A percentile compares a stretch with the other conserved stretches of the same genome.
These are phyloP conservation scores for Hephaestus fuliginosus DNA, from an alignment of 2,797 vertebrate species.

Conservation along the genomic window DNA sequence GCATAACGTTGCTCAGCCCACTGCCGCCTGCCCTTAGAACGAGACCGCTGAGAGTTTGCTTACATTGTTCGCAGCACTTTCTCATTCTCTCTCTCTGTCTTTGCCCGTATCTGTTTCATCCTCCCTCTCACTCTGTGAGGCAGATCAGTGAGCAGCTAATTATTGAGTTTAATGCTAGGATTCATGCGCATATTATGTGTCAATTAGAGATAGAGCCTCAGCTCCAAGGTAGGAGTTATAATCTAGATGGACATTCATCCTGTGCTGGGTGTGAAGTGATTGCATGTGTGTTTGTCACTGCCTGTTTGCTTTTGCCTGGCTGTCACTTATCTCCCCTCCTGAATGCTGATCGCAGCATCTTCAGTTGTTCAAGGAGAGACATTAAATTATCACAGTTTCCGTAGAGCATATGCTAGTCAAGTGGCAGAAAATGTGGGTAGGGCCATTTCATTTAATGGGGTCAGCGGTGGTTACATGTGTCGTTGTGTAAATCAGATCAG, in stretches of 20 bases:
- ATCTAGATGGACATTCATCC: constrained; percentile 54
- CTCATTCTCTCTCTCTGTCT: constrained; percentile 28
- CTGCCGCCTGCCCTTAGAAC: constrained; percentile 47
- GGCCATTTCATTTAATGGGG: constrained; percentile 70
- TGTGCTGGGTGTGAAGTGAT: constrained; percentile 32
- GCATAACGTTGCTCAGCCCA: constrained; percentile 53
- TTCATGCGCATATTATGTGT: constrained; percentile 68
- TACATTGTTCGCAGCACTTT: constrained; percentile 58
- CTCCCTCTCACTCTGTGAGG: constrained; percentile 36
- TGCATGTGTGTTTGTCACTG: constrained; percentile 19
- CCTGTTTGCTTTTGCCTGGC: constrained; percentile 51
- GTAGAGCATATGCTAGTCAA: constrained; percentile 70
- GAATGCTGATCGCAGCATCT: constrained; percentile 68
- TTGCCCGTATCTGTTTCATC: constrained; percentile 29
- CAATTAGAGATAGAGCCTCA: constrained; percentile 63
- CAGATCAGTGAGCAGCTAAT: constrained; percentile 74
- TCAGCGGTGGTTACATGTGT: constrained; percentile 53
- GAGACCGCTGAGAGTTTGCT: constrained; percentile 56
- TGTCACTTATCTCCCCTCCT: constrained; percentile 52
- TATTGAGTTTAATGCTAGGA: constrained; percentile 78
- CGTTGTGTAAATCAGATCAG: constrained; percentile 48
- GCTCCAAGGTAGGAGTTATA: constrained; percentile 36
- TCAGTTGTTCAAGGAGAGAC: constrained; percentile 52
- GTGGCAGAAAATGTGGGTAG: constrained; percentile 69
- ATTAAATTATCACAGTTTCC: constrained; percentile 70